Conservation (phyloP, 1,140 invertebrate genomes). For the Bombus balteatus region DNA sequence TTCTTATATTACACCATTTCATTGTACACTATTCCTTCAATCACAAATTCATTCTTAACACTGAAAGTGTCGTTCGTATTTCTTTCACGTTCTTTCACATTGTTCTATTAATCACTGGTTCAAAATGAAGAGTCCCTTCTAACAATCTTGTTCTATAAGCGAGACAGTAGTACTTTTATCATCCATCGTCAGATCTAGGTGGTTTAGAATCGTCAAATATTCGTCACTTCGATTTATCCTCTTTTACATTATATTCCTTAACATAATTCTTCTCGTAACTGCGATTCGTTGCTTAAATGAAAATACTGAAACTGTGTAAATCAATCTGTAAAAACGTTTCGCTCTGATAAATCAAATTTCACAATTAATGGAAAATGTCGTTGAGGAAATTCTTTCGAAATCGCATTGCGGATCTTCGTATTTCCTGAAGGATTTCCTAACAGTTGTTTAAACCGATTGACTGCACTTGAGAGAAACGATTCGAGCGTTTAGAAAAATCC, state of each 20-base stretch:
- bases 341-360: neutral
- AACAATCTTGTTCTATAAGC: no score
- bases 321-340: no score
- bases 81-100: no score
- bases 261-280: no score
- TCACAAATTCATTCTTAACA: slow-evolving; percentile 6
- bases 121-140: neutral
- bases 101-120: neutral
- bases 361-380: neutral
- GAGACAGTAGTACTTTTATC: no score
- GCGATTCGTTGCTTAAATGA: neutral
- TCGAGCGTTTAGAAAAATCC: neutral
- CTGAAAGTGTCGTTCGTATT: neutral
- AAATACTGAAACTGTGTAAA: neutral
- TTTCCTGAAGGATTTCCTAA: neutral
- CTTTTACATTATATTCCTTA: no score
- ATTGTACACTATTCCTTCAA: slow-evolving; percentile 9
- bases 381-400: no score
- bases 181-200: neutral
- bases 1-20: neutral
- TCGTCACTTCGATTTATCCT: neutral
- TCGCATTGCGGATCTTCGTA: no score
- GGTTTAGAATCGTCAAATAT: neutral
- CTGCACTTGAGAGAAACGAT: neutral
- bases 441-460: neutral